Base-by-base conservation (phyloP, 2,797 vertebrate genomes). In the Myotis vivesi region DNA sequence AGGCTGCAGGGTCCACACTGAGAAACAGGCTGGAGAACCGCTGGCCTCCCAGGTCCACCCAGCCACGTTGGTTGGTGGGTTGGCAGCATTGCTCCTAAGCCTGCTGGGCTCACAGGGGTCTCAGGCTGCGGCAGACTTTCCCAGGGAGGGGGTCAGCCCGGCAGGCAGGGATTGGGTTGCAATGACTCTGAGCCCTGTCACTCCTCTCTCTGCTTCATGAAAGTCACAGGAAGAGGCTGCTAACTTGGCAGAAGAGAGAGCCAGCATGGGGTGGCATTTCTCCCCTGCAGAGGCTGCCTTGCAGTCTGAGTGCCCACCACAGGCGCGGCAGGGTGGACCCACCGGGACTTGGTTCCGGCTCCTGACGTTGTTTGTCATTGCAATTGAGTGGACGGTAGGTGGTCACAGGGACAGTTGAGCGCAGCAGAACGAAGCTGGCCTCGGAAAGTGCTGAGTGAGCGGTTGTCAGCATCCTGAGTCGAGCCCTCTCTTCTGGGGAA, bases 141-240 rank as follows among this genome's bases (percentile, higher is more conserved):
- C 38, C 3, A 1, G 13, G 33, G 51, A 8, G 8, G 19, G 15
- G 25, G 25, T 36, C 30, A 6, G 16, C 59, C 44, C 22, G 55
- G 36, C 13, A 6, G 28, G 71, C 64, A 9, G 23, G 83, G n/a
- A 10, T 57, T 30, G 64, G 68, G 9, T 41, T 33, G 44, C 62
- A 51, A 8, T 20, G 46, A 41, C 33, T 36, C 36, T 7, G 12
- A 41, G 19, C 17, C 23, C 36, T 28, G 2, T 53, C 33, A 1
- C 66, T 51, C 38, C 22, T 89, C 41, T 11, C 53, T 72, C 53
- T 73, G 68, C 44, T 81, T 84, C 44, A 9, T 64, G 73, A 55
- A 86, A 44, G 57, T 95, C 73, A n/a, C 44, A 76, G 55, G 73
- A 71, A 64, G 73, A 73, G 28, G 33, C 85, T 64, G n/a, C 36